Percentiles rank a stretch among this genome's conserved stretches.
Conservation (phyloP, 2,888 invertebrate genomes). For the Himalopsyche tibetana region DNA sequence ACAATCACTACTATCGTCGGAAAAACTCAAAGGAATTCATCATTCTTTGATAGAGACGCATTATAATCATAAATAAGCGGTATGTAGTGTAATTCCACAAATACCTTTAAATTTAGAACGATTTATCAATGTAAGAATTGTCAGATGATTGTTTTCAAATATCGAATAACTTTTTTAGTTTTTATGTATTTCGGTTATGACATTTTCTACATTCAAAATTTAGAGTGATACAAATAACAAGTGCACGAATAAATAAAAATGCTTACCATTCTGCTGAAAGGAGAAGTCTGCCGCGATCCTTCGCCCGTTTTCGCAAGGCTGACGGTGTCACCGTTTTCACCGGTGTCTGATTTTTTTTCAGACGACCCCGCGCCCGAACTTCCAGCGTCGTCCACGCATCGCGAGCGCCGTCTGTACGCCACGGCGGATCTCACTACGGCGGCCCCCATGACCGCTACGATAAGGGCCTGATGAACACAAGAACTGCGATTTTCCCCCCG, state of each 20-base stretch:
- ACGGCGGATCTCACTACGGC: constrained; percentile 63
- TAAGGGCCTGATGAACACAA: constrained; percentile 11
- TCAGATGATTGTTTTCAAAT: too few relatives aligned
- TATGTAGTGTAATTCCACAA: too few relatives aligned
- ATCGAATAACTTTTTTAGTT: too few relatives aligned
- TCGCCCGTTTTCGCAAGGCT: constrained; percentile 16
- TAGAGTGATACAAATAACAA: too few relatives aligned
- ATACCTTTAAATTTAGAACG: too few relatives aligned
- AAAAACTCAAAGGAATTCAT: too few relatives aligned
- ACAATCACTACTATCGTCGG: too few relatives aligned
- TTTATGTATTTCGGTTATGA: too few relatives aligned
- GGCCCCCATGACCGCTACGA: constrained; percentile 57
- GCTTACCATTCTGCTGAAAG: constrained; percentile 23
- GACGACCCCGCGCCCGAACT: constrained; percentile 14
- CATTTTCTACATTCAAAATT: too few relatives aligned
- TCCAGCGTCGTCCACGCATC: constrained; percentile 12
- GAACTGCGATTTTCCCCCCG: constrained; percentile 1
- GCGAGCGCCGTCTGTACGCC: constrained; percentile 53
- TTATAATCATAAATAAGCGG: too few relatives aligned
- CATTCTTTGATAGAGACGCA: too few relatives aligned
- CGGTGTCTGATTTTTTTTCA: constrained; percentile 28
- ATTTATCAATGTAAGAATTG: too few relatives aligned
- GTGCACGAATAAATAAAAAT: constrained; percentile 17
- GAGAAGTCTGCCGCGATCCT: constrained; percentile 31
- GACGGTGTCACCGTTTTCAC: constrained; percentile 19